Base-by-base conservation (phyloP, 2,888 invertebrate genomes). In the Drosophila nr. perissopoda region DNA sequence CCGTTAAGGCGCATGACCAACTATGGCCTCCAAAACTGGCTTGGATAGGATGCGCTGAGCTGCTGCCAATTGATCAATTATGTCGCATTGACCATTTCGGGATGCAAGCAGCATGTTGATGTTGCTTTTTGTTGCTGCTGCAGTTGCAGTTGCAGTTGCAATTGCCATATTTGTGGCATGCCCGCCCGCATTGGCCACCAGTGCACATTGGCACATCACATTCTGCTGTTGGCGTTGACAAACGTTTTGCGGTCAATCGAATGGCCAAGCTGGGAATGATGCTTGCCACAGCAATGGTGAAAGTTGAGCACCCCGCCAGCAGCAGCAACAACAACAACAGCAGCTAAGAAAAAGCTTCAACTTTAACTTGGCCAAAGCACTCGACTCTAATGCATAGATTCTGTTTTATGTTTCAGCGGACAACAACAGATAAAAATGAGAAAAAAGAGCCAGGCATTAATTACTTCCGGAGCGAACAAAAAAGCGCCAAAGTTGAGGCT, bases 381-480 rank as follows among this genome's bases (percentile, higher is more conserved):
- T 70, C 61, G 57, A 40, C 48, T 77, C 83, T 83, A 82, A 79
- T 74, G 82, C 82, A 89, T 82, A 80, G 89, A 89, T 87, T 89
- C 85, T 89, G 87, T 82, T 82, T 85, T 81, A 58, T 89, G 65
- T 85, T 74, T 60, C 64, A 65, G 76, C 79, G 69, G 53, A 62
- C 18, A 54, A 34, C 21, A 31, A 18, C 40, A 40, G 49, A 25
- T 33, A 49, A 52, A 65, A 84, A 51, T 36, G 57, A 61, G 76
- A 66, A 73, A 78, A 66, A 58, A 49, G 56, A 40, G 38, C n/a
- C 40, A 42, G 75, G 78, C 85, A 87, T 88, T 88, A 88, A 88
- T 88, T 88, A 90, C 90, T 88, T 88, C 88, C 89, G 88, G 89
- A 83, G 87, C 77, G 74, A 70, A 77, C 79, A 82, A 66, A 69